Evolutionary conservation across 2,113 vertebrate species (phyloP).

Genomic region (Pelodiscus sinensis): DNA sequence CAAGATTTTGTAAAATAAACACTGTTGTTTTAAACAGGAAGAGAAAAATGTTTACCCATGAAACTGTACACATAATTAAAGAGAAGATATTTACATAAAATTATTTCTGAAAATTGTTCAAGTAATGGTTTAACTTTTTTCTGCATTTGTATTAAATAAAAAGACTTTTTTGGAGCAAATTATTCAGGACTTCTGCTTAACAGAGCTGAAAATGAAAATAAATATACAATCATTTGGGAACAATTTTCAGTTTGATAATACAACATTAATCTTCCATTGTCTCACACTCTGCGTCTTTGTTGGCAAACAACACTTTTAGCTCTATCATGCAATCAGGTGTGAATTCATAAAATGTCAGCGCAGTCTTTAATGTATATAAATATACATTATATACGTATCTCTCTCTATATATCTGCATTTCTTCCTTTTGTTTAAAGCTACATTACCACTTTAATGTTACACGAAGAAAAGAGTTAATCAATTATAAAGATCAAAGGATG

Average conservation of each 20-base stretch:
- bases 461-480: constrained; percentile 69
- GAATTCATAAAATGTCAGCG: constrained; percentile 30
- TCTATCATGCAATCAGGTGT: constrained; percentile 30
- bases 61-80: neutral
- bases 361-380: neutral
- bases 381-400: neutral
- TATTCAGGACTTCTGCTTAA: neutral
- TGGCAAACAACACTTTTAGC: constrained; percentile 41
- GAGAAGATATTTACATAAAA: neutral
- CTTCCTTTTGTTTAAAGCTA: constrained; percentile 65
- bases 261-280: constrained; percentile 2
- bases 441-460: constrained; percentile 26
- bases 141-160: neutral
- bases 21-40: neutral
- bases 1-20: neutral
- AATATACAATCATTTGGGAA: neutral
- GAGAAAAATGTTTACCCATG: neutral
- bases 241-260: constrained; percentile 1
- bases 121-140: neutral
- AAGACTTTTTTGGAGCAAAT: neutral
- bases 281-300: neutral
- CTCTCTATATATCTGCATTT: constrained; percentile 1
- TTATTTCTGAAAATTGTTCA: neutral
- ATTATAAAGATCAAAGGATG: constrained; percentile 66
- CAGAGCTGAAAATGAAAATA: neutral